Evolutionary conservation across 2,113 vertebrate genomes (phyloP).

Genomic region (Tupaia chinensis): DNA sequence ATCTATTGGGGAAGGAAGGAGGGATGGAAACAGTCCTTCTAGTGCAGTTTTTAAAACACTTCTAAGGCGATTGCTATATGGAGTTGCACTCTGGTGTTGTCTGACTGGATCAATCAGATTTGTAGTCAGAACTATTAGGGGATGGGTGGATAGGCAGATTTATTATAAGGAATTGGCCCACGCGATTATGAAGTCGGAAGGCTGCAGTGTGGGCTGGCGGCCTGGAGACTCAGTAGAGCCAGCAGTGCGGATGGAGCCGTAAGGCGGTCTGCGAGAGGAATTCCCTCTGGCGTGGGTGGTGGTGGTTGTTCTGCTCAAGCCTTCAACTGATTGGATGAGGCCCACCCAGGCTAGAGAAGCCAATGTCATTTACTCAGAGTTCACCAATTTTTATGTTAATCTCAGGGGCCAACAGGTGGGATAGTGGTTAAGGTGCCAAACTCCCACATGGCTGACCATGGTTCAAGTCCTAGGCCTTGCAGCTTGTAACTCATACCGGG

Average conservation of each 20-base stretch:
- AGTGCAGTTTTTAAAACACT: neutral
- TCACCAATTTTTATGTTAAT: conserved; percentile 34
- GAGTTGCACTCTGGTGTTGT: conserved; percentile 1
- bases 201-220: neutral
- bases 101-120: neutral
- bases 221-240: neutral
- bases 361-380: neutral
- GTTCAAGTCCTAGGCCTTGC: too few relatives aligned
- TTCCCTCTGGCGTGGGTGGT: too few relatives aligned
- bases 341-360: neutral
- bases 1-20: neutral
- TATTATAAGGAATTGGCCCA: neutral
- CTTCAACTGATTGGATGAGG: neutral
- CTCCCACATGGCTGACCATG: too few relatives aligned
- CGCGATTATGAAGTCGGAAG: neutral
- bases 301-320: neutral
- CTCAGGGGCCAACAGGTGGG: too few relatives aligned
- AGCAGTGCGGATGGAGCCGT: neutral
- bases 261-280: neutral
- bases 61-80: neutral
- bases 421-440: too few relatives aligned
- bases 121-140: neutral
- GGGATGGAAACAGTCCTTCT: neutral
- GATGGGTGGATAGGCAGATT: neutral
- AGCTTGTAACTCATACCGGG: too few relatives aligned